Evolutionary conservation across 2,888 invertebrate species (phyloP).

Genomic region (Oegoconia quadripuncta): DNA sequence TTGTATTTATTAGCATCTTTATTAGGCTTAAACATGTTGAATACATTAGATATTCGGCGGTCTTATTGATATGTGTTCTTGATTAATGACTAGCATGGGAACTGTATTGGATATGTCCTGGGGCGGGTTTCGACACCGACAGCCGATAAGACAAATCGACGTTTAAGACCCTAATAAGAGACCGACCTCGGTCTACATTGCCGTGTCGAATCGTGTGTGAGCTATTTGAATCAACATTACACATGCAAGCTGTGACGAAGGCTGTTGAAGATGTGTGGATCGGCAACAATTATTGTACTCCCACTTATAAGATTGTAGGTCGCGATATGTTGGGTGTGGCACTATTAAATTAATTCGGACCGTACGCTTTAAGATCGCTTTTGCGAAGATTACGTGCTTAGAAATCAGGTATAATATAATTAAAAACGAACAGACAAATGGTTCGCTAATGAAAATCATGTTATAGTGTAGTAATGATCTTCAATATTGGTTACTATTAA

Average conservation of each 20-base stretch:
- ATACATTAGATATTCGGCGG: constrained; percentile 13
- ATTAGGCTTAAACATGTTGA: constrained; percentile 2
- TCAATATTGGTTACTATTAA: no score
- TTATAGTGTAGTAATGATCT: no score
- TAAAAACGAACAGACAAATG: background rate
- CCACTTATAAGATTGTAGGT: constrained; percentile 12
- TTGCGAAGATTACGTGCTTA: background rate
- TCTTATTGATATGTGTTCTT: constrained; percentile 31
- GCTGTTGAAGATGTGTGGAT: constrained; percentile 31
- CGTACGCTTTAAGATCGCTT: constrained; percentile 7
- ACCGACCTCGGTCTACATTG: constrained; percentile 55
- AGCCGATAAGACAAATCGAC: constrained; percentile 43
- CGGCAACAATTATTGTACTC: constrained; percentile 14
- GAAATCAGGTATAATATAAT: background rate
- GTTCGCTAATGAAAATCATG: no score
- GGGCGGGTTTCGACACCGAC: constrained; percentile 43
- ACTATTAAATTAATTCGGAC: constrained; percentile 23
- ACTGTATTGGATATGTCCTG: constrained; percentile 37
- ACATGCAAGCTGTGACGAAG: constrained; percentile 26
- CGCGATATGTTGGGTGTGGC: constrained; percentile 31
- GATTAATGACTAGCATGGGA: constrained; percentile 33
- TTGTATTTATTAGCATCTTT: constrained; percentile 3
- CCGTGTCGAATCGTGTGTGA: constrained; percentile 46
- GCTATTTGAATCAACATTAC: constrained; percentile 45
- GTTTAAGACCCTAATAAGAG: constrained; percentile 36